Conservation (phyloP, 2,888 invertebrate genomes). For the Phengaris arion region DNA sequence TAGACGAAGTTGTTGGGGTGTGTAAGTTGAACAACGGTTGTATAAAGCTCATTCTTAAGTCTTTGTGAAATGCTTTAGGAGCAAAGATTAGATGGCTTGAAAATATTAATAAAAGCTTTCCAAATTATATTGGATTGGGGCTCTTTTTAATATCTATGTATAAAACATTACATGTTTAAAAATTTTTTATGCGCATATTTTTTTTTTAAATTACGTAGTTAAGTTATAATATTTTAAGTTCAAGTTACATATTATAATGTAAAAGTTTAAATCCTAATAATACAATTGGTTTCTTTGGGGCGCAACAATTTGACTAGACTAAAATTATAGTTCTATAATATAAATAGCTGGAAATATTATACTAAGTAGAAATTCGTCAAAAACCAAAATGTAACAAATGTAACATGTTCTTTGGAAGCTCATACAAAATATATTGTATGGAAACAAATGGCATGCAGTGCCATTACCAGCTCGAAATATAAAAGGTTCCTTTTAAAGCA, state of each 20-base stretch:
- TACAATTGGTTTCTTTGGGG: too few relatives aligned
- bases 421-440: slow-evolving; percentile 21
- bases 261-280: too few relatives aligned
- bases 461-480: slow-evolving; percentile 16
- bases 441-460: slow-evolving; percentile 18
- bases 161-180: too few relatives aligned
- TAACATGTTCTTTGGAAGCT: neutral
- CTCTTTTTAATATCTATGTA: neutral
- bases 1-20: slow-evolving; percentile 26
- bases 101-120: slow-evolving; percentile 16
- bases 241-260: too few relatives aligned
- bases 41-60: slow-evolving; percentile 24
- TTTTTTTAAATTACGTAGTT: too few relatives aligned
- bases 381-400: neutral
- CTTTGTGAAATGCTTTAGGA: slow-evolving; percentile 22
- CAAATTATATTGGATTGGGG: neutral
- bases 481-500: slow-evolving; percentile 26
- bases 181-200: neutral
- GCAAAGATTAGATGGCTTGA: slow-evolving; percentile 8
- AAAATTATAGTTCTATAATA: too few relatives aligned
- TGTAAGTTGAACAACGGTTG: slow-evolving; percentile 22
- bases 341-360: too few relatives aligned
- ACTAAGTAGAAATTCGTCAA: neutral
- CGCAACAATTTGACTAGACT: too few relatives aligned
- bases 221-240: too few relatives aligned